phyloP scores from a whole-genome alignment of 2,888 invertebrate species.

The Drosophila phalerata region DNA sequence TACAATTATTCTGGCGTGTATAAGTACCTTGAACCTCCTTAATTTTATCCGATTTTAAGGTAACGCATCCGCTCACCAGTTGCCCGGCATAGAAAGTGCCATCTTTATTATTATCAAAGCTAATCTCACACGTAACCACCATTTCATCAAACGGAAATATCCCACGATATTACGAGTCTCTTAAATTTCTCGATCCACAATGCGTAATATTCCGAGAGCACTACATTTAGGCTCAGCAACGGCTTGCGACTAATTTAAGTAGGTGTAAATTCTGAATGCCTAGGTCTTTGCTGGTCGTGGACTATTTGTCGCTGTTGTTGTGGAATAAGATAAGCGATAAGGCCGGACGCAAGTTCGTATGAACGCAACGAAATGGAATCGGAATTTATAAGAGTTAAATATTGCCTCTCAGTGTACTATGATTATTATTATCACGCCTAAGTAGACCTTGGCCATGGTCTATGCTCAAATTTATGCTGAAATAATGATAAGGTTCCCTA shows the following conservation, averaged over 20 bases:
- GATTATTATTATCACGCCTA: slow-evolving; percentile 33
- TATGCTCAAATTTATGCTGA: slow-evolving; percentile 29
- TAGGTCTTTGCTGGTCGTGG: slow-evolving; percentile 27
- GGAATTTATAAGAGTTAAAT: slow-evolving; percentile 52
- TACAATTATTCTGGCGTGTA: neutral
- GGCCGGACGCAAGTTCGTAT: slow-evolving; percentile 38
- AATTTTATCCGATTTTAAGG: slow-evolving; percentile 73
- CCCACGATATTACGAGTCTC: slow-evolving; percentile 7
- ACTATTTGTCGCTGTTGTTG: slow-evolving; percentile 22
- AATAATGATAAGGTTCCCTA: slow-evolving; percentile 28
- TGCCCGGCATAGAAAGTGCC: slow-evolving; percentile 84
- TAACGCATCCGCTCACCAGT: slow-evolving; percentile 77
- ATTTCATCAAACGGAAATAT: slow-evolving; percentile 57
- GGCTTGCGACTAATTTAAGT: slow-evolving; percentile 58
- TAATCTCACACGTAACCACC: slow-evolving; percentile 83
- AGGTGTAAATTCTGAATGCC: slow-evolving; percentile 19
- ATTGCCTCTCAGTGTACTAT: neutral
- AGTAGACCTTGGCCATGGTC: slow-evolving; percentile 60
- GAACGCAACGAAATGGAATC: slow-evolving; percentile 46
- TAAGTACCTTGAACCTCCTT: slow-evolving; percentile 82
- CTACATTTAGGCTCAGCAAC: slow-evolving; percentile 46
- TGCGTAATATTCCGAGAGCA: slow-evolving; percentile 3
- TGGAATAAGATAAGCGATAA: slow-evolving; percentile 70
- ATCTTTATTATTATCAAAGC: slow-evolving; percentile 82
- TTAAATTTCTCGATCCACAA: slow-evolving; percentile 6